These are phyloP conservation scores for Colostygia pectinataria DNA, from an alignment of 2,888 invertebrate species.

Conservation along the genomic window DNA sequence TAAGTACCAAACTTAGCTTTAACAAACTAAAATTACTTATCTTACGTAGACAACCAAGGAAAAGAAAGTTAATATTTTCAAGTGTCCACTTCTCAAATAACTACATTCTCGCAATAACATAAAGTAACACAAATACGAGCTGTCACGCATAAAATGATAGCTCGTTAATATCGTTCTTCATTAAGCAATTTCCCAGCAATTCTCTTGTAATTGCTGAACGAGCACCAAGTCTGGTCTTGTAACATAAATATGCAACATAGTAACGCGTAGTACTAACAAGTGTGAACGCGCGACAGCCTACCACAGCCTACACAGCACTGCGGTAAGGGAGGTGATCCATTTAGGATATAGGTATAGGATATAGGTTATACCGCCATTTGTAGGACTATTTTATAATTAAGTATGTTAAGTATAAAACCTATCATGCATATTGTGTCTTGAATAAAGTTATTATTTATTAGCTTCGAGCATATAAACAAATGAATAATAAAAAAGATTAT, in stretches of 20 bases:
- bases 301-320: slow-evolving; percentile 18
- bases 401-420: no score
- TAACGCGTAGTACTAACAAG: slow-evolving; percentile 11
- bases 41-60: background rate
- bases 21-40: background rate
- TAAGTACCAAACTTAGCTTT: background rate
- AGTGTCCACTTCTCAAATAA: slow-evolving; percentile 5
- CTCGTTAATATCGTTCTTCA: slow-evolving; percentile 23
- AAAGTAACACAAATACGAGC: slow-evolving; percentile 10
- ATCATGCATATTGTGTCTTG: no score
- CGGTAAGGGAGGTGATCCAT: slow-evolving; percentile 1
- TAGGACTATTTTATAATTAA: no score
- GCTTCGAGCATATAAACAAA: no score
- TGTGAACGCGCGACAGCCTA: slow-evolving; percentile 22
- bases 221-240: slow-evolving; percentile 13
- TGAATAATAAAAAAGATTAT: no score
- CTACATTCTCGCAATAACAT: background rate
- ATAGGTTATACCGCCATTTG: no score
- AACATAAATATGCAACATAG: slow-evolving; percentile 26
- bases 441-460: no score
- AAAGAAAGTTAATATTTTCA: slow-evolving; percentile 13
- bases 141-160: slow-evolving; percentile 15
- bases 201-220: slow-evolving; percentile 26
- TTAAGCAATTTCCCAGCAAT: slow-evolving; percentile 27
- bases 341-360: background rate